Evolutionary conservation across 2,113 vertebrate species (phyloP), one percentile per base, ranked within the genome.

Genomic region (Monopterus albus): DNA sequence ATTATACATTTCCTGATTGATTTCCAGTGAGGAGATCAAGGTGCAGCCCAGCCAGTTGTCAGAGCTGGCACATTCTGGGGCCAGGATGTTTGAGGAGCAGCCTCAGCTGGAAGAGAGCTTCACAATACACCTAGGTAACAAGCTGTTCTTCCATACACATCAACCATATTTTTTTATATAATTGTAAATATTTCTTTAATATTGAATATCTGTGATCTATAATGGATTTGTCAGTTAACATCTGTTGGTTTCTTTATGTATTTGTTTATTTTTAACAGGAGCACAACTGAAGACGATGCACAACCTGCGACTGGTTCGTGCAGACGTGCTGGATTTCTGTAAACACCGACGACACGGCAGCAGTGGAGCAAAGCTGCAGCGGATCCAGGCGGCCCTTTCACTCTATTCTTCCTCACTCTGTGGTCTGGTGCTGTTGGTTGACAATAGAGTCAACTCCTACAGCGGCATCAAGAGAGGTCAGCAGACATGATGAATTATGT

Each of bases 211-310:
- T 26, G 0, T 38, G 4, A 40, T 13, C 46, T 11, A 3, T 12
- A 13, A 15, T 20, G 13, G 14, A 14, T 42, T 56, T 29, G 5
- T 36, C 56, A 17, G n/a, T n/a, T n/a, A 21, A 20, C 14, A 17
- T n/a, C n/a, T n/a, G 13, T 68, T 1, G 0, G 26, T 42, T 0
- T 23, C 0, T 20, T 11, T 35, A 20, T 26, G 6, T 33, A 5
- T 11, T 35, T 17, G 18, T n/a, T 21, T 38, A 12, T 17, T 28
- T 15, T 20, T 0, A 38, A 4, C 75, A 99, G 98, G 98, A 59
- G 98, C 98, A 28, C 98, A 99, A 73, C n/a, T 99, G 78, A 99
- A 99, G 92, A 99, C 98, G 20, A 99, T 99, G 98, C 98, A 99
- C 86, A 99, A 99, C 59, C 85, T 99, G 81, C 94, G 98, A 7